Evolutionary conservation across 2,888 invertebrate species (phyloP), one percentile per base, ranked within the genome.

Genomic region (Aplocera efformata): DNA sequence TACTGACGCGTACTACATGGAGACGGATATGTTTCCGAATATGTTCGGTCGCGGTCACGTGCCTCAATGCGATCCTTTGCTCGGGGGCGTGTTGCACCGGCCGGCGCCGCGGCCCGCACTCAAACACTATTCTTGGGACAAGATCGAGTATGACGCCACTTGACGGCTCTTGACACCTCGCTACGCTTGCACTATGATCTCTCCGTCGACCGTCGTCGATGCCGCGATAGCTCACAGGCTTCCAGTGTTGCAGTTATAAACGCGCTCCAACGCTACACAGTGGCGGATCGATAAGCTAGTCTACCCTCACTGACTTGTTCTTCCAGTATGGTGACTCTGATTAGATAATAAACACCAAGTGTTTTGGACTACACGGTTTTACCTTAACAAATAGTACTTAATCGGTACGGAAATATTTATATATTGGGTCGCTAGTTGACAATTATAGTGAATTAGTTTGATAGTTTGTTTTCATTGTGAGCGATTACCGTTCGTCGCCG

Each of bases 91-190:
- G 53, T 60, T 78, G 53, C 89, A 92, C 42, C 72, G 81, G 1
- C 92, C 94, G 13, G 67, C 84, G 38, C 84, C 91, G 27, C 91
- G 93, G 26, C 92, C 93, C 46, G 91, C 90, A 47, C 90, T 90
- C 48, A 88, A 91, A 51, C 91, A 91, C 56, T 89, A 92, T 60
- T 91, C 92, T 8, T 95, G 95, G 95, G 94, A 94, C 72, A 92
- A 91, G 69, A 90, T 93, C 56, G 94, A 94, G 79, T 94, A 90
- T 75, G 92, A 93, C 69, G 91, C 93, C 76, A 88, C 88, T 60
- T 88, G 88, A 88, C 88, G 67, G 67, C 50, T 58, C 38, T n/a
- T n/a, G 36, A 37, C 42, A 27, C 32, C 24, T 30, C 45, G 33
- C 53, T 26, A 1, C 39, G 36, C 45, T 32, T 34, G 51, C 41